phyloP scores from a whole-genome alignment of 1,140 invertebrate species.

The Anagrus nilaparvatae region DNA sequence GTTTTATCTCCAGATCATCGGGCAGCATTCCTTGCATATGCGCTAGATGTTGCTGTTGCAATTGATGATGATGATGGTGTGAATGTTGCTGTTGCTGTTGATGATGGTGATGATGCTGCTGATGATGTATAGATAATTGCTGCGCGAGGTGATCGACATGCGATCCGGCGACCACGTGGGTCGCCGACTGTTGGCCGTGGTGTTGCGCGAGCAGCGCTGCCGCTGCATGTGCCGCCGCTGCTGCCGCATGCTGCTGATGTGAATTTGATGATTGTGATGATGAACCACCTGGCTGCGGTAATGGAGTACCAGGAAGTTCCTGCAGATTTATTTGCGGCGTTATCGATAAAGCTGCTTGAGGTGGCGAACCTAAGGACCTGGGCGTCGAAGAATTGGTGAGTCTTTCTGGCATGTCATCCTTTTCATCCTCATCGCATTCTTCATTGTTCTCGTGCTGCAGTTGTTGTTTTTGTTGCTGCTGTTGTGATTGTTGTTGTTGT shows the following conservation, averaged over 20 bases:
- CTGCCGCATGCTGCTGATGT: slow-evolving; percentile 15
- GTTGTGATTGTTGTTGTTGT: slow-evolving; percentile 9
- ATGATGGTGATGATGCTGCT: slow-evolving; percentile 24
- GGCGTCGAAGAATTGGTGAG: slow-evolving; percentile 28
- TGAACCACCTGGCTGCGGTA: slow-evolving; percentile 31
- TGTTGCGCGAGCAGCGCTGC: slow-evolving; percentile 1
- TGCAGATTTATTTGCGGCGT: slow-evolving; percentile 39
- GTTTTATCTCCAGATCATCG: slow-evolving; percentile 86
- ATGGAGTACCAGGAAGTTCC: slow-evolving; percentile 35
- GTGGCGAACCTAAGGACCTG: slow-evolving; percentile 32
- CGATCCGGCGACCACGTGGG: slow-evolving; percentile 37
- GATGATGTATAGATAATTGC: slow-evolving; percentile 27
- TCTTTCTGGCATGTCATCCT: slow-evolving; percentile 19
- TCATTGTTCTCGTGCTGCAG: no score
- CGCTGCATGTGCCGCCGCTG: not conserved
- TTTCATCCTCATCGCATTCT: slow-evolving; percentile 15
- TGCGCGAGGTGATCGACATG: slow-evolving; percentile 35
- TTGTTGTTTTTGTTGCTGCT: no score
- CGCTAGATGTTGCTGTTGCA: slow-evolving; percentile 18
- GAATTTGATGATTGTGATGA: slow-evolving; percentile 32
- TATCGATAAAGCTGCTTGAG: slow-evolving; percentile 33
- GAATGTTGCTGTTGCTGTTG: slow-evolving; percentile 22
- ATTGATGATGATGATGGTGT: slow-evolving; percentile 20
- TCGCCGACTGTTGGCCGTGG: slow-evolving; percentile 34
- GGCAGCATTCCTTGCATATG: no score